Conservation (phyloP, 1,140 invertebrate genomes). For the Polyergus mexicanus region DNA sequence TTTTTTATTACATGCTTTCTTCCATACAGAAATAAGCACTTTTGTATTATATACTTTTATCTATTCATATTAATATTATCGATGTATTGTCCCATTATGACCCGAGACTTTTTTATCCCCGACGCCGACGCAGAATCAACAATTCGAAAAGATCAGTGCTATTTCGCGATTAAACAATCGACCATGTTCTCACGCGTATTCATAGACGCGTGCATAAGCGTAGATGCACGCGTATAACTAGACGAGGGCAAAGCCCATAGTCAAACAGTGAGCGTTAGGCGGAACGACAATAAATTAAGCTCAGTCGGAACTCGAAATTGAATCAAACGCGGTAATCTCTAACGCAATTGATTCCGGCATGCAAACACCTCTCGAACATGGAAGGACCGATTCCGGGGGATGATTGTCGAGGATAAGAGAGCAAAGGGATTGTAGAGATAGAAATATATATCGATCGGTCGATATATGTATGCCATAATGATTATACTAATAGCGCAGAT, state of each 20-base stretch:
- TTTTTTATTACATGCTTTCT: not conserved
- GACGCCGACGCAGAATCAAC: not conserved
- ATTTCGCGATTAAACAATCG: conserved; percentile 54
- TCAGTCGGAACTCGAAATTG: conserved; percentile 77
- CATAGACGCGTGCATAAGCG: conserved; percentile 21
- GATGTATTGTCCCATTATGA: not conserved
- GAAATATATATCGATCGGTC: not conserved
- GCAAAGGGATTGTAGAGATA: not conserved
- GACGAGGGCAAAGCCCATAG: conserved; percentile 61
- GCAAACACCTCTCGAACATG: conserved; percentile 70
- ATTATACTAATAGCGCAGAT: conserved; percentile 50
- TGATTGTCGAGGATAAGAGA: conserved; percentile 31
- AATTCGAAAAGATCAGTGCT: conserved; percentile 41
- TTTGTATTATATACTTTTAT: not conserved
- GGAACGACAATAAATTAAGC: conserved; percentile 80
- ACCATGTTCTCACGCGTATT: conserved; percentile 50
- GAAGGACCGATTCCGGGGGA: conserved; percentile 5
- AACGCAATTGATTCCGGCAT: conserved; percentile 76
- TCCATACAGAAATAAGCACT: conserved; percentile 5
- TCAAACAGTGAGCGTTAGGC: conserved; percentile 69
- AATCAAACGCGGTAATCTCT: conserved; percentile 81
- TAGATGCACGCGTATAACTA: conserved; percentile 44
- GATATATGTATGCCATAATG: conserved; percentile 45
- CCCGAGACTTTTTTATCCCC: not conserved
- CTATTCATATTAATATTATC: not conserved